Percentiles rank a stretch among this genome's conserved stretches.
Conservation (phyloP, 53 echinoderm and acorn worm species). For the Echinarachnius parma region DNA sequence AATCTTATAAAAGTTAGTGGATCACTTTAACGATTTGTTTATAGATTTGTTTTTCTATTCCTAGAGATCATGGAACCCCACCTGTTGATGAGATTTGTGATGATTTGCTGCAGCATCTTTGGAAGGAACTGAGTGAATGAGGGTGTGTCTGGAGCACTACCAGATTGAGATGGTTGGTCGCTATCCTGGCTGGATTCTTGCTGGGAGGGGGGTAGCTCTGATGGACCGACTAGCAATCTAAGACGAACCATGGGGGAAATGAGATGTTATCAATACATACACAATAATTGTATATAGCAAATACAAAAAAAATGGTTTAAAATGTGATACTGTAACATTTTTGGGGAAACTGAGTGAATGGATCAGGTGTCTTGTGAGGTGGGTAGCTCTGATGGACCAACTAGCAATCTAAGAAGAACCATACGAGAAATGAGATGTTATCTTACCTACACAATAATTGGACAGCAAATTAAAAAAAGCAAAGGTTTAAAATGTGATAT, state of each 20-base stretch:
- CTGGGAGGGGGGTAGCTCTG: conserved; percentile 40
- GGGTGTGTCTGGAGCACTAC: neutral
- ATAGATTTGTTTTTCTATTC: too few relatives aligned
- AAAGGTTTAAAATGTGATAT: neutral
- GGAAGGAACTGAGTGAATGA: conserved; percentile 18
- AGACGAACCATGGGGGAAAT: neutral
- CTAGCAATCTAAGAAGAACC: conserved; percentile 42
- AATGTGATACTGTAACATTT: neutral
- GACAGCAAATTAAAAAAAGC: neutral
- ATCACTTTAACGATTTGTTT: too few relatives aligned
- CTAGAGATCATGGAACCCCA: too few relatives aligned
- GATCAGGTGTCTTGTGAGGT: neutral
- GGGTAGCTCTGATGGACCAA: conserved; percentile 28
- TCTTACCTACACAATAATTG: neutral
- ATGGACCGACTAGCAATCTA: conserved; percentile 60
- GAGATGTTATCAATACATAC: neutral
- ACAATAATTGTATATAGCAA: neutral
- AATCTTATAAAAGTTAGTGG: too few relatives aligned
- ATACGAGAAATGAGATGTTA: neutral
- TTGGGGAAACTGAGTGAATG: neutral
- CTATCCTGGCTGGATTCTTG: conserved; percentile 38
- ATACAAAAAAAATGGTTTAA: neutral
- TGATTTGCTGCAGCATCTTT: conserved; percentile 30
- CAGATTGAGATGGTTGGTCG: neutral
- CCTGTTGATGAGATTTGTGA: conserved; percentile 46